Conservation (phyloP, 1,140 invertebrate species). For the Oryctes rhinoceros region DNA sequence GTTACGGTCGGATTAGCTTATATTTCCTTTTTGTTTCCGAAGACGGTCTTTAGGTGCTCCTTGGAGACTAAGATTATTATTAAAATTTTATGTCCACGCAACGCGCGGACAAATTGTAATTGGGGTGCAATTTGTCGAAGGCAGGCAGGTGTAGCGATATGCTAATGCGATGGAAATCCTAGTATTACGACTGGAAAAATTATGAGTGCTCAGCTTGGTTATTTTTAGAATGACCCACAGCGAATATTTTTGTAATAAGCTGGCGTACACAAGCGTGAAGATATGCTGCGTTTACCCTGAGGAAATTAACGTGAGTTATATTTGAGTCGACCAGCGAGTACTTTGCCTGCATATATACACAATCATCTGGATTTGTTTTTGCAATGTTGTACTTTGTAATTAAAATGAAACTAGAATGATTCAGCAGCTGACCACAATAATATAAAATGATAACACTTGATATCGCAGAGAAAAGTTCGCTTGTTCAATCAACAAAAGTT, state of each 20-base stretch:
- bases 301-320: background rate
- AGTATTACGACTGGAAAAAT: background rate
- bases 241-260: background rate
- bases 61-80: constrained; percentile 1
- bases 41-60: background rate
- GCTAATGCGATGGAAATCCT: constrained; percentile 23
- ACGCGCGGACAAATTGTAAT: background rate
- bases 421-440: too few relatives aligned
- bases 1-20: background rate
- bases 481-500: too few relatives aligned
- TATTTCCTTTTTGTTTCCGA: background rate
- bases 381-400: too few relatives aligned
- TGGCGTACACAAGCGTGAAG: background rate
- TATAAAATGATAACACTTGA: too few relatives aligned
- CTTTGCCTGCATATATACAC: too few relatives aligned
- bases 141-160: constrained; percentile 15
- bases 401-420: too few relatives aligned
- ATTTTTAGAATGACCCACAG: constrained; percentile 29
- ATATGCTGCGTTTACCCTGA: background rate
- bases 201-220: background rate
- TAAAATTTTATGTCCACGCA: constrained; percentile 24
- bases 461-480: too few relatives aligned
- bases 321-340: too few relatives aligned
- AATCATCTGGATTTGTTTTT: too few relatives aligned
- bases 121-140: background rate